Evolutionary conservation across 2,888 invertebrate genomes (phyloP), one percentile per base, ranked within the genome.

Genomic region (Brachypterus glaber): DNA sequence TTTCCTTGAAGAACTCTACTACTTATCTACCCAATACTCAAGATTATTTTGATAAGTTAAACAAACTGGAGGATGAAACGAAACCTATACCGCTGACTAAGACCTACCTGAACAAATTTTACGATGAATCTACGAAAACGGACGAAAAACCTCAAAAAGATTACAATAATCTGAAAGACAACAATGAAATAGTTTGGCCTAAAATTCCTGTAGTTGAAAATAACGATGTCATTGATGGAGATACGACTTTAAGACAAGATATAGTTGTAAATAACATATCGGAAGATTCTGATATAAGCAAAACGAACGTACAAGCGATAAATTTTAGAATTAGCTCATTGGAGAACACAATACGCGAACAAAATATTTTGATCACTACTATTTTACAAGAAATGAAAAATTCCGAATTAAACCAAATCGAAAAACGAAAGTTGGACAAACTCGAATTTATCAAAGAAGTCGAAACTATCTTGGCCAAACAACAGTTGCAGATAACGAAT

Each of bases 1-100:
- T 91, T 61, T 78, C 82, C 3, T 72, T 81, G 29, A 78, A 77
- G 48, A 75, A 75, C 43, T 50, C 50, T 7, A 49, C 45, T 4
- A 11, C 8, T 27, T n/a, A n/a, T n/a, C n/a, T n/a, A n/a, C 58
- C 53, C 40, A 49, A 44, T 37, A 53, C 49, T 13, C 60, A 62
- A 37, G 63, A 64, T 37, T 63, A 57, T 46, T 63, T 59, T 36
- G 61, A 62, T 24, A 60, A 58, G 46, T 43, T 62, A 21, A 50
- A 55, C 1, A 60, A 59, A 45, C 33, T 55, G 16, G 27, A 27
- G 8, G 21, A 21, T 9, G 44, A 44, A 24, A 44, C 39, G 9
- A 27, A 35, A 30, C 34, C 37, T 32, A 32, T 36, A 24, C 43
- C 49, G 1, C 43, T 45, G 17, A 31, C 35, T 30, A 39, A 18